A percentile compares a stretch with the other conserved stretches of the same genome.
phyloP scores from a whole-genome alignment of 92 coral and sea anemone genomes.

The Phenganax subtilis region DNA sequence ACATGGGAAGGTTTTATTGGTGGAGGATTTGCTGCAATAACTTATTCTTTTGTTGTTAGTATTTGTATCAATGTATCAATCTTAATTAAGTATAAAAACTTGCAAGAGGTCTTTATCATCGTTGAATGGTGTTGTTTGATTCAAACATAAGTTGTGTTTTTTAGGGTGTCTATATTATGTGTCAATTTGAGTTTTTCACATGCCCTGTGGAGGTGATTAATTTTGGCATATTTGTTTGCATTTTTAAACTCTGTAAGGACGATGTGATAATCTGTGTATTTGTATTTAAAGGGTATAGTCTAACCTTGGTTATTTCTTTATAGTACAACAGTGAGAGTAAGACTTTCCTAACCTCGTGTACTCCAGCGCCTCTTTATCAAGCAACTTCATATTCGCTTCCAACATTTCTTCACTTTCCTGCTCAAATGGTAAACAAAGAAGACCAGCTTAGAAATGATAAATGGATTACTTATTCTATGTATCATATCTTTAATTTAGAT shows the following conservation, averaged over 20 bases:
- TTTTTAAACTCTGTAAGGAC: not conserved
- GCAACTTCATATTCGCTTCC: constrained; percentile 21
- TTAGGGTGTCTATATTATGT: constrained; percentile 81
- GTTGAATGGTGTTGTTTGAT: not conserved
- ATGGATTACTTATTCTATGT: too few species aligned
- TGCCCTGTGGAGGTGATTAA: constrained; percentile 78
- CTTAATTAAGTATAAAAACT: not conserved
- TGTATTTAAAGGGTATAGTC: too few species aligned
- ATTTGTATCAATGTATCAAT: too few species aligned
- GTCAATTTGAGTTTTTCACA: constrained; percentile 79
- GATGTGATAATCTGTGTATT: not conserved
- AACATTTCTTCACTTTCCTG: constrained; percentile 12
- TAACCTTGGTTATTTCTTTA: not conserved
- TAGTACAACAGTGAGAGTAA: constrained; percentile 35
- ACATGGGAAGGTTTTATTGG: constrained; percentile 99
- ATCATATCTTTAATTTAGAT: constrained; percentile 40
- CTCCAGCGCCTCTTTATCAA: constrained; percentile 25
- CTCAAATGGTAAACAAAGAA: constrained; percentile 12
- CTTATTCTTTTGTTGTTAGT: constrained; percentile 92
- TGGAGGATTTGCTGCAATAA: constrained; percentile 84
- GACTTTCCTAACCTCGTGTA: constrained; percentile 23
- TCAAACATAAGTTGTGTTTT: constrained; percentile 2
- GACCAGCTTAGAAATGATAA: too few species aligned
- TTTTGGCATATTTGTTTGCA: not conserved
- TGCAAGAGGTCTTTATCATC: not conserved